Base-by-base conservation (phyloP, 1,140 invertebrate species). In the Hydropsyche tenuis region DNA sequence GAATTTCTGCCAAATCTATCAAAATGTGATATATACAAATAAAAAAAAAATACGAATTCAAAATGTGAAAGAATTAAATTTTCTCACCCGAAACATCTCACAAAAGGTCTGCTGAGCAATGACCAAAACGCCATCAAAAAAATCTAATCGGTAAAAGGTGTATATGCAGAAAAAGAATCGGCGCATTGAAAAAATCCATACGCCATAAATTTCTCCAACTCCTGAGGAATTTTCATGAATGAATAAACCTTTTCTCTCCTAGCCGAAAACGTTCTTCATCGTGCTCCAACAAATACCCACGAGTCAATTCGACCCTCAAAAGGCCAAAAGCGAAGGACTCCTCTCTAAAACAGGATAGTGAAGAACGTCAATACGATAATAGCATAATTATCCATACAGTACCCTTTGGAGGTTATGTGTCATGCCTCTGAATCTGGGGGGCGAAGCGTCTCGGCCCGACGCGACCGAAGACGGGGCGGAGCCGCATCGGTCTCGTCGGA, bases 81-180 rank as follows among this genome's bases (percentile, higher is more conserved):
- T 74, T 81, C 83, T 81, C 87, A 91, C 88, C 93, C 89, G 80
- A 94, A 89, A 81, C 91, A 91, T 80, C 87, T 87, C 65, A 87
- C 87, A 78, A 94, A 84, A 27, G 92, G 88, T 77, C 93, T 87
- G 45, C 88, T 90, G 3, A 94, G 80, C 51, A 96, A 85, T 48
- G 91, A 90, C 90, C 92, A 95, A 66, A 95, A 81, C 18, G 95
- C 96, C 81, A 98, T 86, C 14, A 94, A 77, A 83, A n/a, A n/a
- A 99, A 96, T 78, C 98, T 86, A 60, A 99, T 82, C 30, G 98
- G 98, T 78, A 99, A 86, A 99, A 98, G 65, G 98, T 99, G 81
- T 98, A 98, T 45, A 99, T 91, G 87, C 97, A 99, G 53, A 99
- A 87, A 83, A 99, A 97, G 97, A 97, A 86, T 99, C 98, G n/a